These are phyloP conservation scores for Gnathonemus echidnorhynchus DNA, from an alignment of 2,113 vertebrate species.

Conservation along the genomic window DNA sequence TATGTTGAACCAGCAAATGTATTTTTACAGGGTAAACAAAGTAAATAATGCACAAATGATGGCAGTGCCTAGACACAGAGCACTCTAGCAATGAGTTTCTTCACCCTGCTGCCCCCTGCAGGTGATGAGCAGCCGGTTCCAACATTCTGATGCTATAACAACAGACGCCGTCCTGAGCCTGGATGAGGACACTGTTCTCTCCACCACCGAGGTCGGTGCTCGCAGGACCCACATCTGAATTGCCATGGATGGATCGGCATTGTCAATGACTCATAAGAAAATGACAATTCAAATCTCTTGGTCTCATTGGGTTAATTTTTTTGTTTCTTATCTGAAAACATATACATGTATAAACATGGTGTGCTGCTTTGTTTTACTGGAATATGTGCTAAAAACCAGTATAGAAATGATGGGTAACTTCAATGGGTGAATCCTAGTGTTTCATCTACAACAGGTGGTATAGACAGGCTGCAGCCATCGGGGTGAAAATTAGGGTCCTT, in stretches of 20 bases:
- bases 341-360: background rate
- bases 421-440: background rate
- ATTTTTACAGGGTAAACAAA: background rate
- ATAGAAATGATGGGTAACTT: background rate
- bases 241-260: background rate
- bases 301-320: background rate
- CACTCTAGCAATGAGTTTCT: background rate
- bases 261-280: background rate
- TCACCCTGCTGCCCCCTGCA: conserved; percentile 41
- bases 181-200: conserved; percentile 96
- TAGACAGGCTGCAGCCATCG: background rate
- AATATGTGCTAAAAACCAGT: background rate
- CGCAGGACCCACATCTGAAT: background rate
- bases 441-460: background rate
- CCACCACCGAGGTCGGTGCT: conserved; percentile 86
- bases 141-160: conserved; percentile 85
- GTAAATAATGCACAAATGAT: background rate
- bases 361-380: background rate
- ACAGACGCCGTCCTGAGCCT: conserved; percentile 93
- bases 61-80: background rate
- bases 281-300: background rate
- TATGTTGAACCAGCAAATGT: background rate
- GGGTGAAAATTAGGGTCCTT: background rate
- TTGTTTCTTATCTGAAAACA: background rate
- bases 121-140: conserved; percentile 96